These are phyloP conservation scores for Antheraea assamensis DNA, from an alignment of 2,888 invertebrate species.

Conservation along the genomic window DNA sequence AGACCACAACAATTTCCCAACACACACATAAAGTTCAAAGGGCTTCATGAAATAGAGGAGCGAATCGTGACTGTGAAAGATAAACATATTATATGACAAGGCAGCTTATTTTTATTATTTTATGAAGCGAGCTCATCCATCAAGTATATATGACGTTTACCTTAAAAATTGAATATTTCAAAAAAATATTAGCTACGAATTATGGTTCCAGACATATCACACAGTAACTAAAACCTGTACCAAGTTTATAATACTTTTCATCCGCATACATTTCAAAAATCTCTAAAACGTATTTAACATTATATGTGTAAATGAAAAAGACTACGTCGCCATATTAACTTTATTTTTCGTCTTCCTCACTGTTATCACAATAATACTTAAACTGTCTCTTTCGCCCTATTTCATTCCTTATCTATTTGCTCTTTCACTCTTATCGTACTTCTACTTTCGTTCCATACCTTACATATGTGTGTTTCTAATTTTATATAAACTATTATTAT, in stretches of 20 bases:
- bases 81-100: constrained; percentile 12
- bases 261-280: not conserved
- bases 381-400: too few species aligned
- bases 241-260: not conserved
- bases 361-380: too few species aligned
- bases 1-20: not conserved
- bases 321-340: too few species aligned
- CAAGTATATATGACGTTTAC: constrained; percentile 17
- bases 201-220: not conserved
- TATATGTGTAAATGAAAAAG: too few species aligned
- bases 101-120: constrained; percentile 15
- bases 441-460: too few species aligned
- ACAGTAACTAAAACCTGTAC: not conserved
- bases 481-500: not conserved
- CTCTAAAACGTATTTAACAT: not conserved
- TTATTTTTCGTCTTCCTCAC: too few species aligned
- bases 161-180: not conserved
- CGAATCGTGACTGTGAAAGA: not conserved
- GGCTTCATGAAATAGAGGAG: not conserved
- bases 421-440: too few species aligned
- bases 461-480: not conserved
- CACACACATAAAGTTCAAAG: constrained; percentile 8
- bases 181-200: not conserved
- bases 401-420: too few species aligned
- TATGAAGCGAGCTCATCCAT: constrained; percentile 14